A percentile compares a stretch with the other conserved stretches of the same genome.
These are phyloP conservation scores for Cryptocephalus primarius DNA, from an alignment of 2,888 invertebrate genomes.

Conservation along the genomic window DNA sequence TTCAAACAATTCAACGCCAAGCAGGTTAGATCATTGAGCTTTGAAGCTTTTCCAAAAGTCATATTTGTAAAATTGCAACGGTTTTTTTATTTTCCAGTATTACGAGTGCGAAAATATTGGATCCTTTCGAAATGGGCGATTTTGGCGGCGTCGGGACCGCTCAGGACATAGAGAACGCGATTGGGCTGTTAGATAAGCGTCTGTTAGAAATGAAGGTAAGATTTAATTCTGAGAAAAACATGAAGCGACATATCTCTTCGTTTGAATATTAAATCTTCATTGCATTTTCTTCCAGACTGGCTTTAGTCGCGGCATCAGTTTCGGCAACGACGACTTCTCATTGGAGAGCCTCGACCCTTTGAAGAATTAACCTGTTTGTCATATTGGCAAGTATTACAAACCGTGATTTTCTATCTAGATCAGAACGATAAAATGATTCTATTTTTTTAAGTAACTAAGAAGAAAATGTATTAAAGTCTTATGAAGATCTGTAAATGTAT, in stretches of 20 bases:
- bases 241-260: background rate
- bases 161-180: conserved; percentile 59
- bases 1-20: conserved; percentile 23
- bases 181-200: conserved; percentile 69
- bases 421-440: conserved; percentile 11
- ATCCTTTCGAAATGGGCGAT: conserved; percentile 81
- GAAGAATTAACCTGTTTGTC: conserved; percentile 46
- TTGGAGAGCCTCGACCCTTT: conserved; percentile 89
- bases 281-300: conserved; percentile 58
- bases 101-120: conserved; percentile 41
- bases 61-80: too few relatives aligned
- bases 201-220: conserved; percentile 77
- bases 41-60: background rate
- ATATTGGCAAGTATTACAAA: conserved; percentile 21
- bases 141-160: conserved; percentile 45
- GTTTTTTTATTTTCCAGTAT: conserved; percentile 13
- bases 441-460: conserved; percentile 6
- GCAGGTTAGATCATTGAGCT: conserved; percentile 18
- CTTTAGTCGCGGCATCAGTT: conserved; percentile 75
- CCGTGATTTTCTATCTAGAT: conserved; percentile 21
- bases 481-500: background rate
- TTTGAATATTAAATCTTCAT: background rate
- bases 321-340: conserved; percentile 89
- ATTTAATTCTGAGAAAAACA: conserved; percentile 1
- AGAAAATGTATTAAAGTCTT: background rate